Base-by-base conservation (phyloP, 2,797 vertebrate species). In the Enteromius thamalakanensis region DNA sequence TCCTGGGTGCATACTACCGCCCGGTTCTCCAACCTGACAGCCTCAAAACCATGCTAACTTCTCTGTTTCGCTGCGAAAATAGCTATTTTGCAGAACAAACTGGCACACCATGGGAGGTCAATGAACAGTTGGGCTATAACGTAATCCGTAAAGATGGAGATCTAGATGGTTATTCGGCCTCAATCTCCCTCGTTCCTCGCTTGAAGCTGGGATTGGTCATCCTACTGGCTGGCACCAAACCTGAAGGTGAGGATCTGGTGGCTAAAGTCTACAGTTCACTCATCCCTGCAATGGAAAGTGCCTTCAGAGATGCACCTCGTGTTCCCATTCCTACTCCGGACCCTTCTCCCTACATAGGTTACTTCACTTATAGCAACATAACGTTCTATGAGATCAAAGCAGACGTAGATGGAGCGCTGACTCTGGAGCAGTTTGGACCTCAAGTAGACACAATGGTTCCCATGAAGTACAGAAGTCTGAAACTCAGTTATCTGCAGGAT, bases 91-190 rank as follows among this genome's bases (percentile, higher is more conserved):
- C 97, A 62, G 95, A 94, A 75, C 94, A 95, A 90, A 98, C 97
- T 0, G 96, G 96, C 26, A 98, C 97, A 0, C 97, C 97, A 0
- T 99, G 97, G 98, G 97, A 98, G 90, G 93, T 98, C 69, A 96
- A 97, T 0, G 91, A 94, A 86, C 96, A 95, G 79, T 17, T 91
- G 1, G 96, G 96, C 0, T 97, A 98, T 0, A 94, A 96, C 8
- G 89, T 97, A 37, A 87, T 96, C 62, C 94, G 95, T 83, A 98
- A 98, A 88, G 97, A 98, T 0, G 96, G 97, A 0, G 97, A 97
- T 88, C 89, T 98, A 12, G 97, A 98, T 0, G 96, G 97, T 3
- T 98, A 96, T 8, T 95, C 96, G 0, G 96, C 96, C 55, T 96
- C 95, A 1, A 93, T 98, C 83, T 96, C 97, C 4, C 88, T 98